These are phyloP conservation scores for Eupeodes latifasciatus DNA, from an alignment of 2,888 invertebrate species.

Conservation along the genomic window DNA sequence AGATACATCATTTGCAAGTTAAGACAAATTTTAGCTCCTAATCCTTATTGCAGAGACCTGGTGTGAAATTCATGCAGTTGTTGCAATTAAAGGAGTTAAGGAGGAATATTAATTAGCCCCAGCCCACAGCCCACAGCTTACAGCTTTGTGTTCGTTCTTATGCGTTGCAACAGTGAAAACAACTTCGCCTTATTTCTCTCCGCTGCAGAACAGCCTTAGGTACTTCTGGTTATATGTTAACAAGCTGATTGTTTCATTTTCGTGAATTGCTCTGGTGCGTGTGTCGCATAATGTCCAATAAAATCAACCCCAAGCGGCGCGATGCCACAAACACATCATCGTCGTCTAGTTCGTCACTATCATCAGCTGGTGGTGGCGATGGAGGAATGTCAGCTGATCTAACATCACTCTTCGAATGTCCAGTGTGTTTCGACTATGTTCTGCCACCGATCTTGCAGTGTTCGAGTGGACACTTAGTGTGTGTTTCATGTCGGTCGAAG, in stretches of 20 bases:
- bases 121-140: background rate
- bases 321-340: conserved; percentile 84
- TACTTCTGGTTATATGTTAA: conserved; percentile 69
- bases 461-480: conserved; percentile 99
- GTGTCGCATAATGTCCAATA: conserved; percentile 82
- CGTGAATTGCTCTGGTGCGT: conserved; percentile 76
- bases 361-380: conserved; percentile 84
- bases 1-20: background rate
- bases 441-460: conserved; percentile 99
- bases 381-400: conserved; percentile 91
- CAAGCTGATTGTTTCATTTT: conserved; percentile 77
- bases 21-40: conserved; percentile 5
- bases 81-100: conserved; percentile 30
- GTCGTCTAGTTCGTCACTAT: conserved; percentile 84
- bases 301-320: conserved; percentile 84
- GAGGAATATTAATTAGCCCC: background rate
- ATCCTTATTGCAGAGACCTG: conserved; percentile 30
- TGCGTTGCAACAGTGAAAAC: conserved; percentile 31
- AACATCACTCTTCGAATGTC: conserved; percentile 96
- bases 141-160: conserved; percentile 22
- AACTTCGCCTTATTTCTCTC: background rate
- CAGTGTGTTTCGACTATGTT: conserved; percentile 99
- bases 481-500: conserved; percentile 98
- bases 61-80: background rate
- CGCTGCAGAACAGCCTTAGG: conserved; percentile 28